Conservation (phyloP, 1,140 invertebrate genomes). For the Caenorhabditis briggsae region DNA sequence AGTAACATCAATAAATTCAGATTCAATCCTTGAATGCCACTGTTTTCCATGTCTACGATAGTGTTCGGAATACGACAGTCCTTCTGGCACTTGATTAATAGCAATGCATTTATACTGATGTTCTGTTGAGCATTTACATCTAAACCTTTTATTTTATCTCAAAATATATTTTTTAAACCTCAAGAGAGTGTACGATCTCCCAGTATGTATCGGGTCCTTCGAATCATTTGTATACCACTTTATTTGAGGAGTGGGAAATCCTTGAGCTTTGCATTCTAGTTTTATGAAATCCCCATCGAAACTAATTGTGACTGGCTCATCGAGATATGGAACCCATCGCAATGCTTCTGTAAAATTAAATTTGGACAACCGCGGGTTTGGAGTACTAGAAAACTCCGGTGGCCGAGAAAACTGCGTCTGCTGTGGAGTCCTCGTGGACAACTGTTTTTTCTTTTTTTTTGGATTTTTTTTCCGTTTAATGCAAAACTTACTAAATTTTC, state of each 20-base stretch:
- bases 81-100: slow-evolving; percentile 72
- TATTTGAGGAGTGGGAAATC: slow-evolving; percentile 73
- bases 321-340: slow-evolving; percentile 72
- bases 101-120: slow-evolving; percentile 74
- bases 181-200: slow-evolving; percentile 9
- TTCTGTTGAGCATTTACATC: slow-evolving; percentile 74
- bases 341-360: slow-evolving; percentile 67
- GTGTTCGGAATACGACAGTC: slow-evolving; percentile 72
- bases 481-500: slow-evolving; percentile 73
- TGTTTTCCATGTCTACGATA: slow-evolving; percentile 70
- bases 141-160: slow-evolving; percentile 52
- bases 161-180: background rate
- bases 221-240: slow-evolving; percentile 73
- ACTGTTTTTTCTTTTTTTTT: background rate
- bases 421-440: background rate
- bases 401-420: background rate
- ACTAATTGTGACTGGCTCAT: slow-evolving; percentile 68
- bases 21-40: slow-evolving; percentile 70
- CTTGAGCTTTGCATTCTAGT: slow-evolving; percentile 75
- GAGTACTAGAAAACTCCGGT: background rate
- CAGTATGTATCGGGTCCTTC: slow-evolving; percentile 63
- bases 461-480: background rate
- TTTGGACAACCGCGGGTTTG: slow-evolving; percentile 29
- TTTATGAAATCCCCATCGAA: slow-evolving; percentile 64
- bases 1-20: slow-evolving; percentile 70